Evolutionary conservation across 1,140 invertebrate genomes (phyloP).

Genomic region (Pollicipes pollicipes): DNA sequence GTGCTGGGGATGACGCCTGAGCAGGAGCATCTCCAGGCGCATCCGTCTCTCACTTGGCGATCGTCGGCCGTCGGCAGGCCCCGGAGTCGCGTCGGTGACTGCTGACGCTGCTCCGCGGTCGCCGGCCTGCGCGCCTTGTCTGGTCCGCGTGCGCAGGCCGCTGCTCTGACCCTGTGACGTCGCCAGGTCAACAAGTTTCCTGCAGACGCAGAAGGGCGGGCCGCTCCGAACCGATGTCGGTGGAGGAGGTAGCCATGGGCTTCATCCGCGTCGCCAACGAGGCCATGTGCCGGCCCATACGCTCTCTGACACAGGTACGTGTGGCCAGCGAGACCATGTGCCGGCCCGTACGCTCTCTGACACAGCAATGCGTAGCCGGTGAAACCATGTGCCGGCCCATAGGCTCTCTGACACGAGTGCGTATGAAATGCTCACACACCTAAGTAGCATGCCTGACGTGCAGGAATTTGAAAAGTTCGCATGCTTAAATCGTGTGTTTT

Average conservation of each 20-base stretch:
- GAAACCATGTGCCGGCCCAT: slow-evolving; percentile 98
- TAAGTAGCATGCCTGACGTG: no score
- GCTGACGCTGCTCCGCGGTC: no score
- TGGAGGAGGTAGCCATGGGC: slow-evolving; percentile 85
- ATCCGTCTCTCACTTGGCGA: no score
- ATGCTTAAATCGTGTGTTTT: no score
- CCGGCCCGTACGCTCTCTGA: no score
- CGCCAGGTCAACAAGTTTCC: slow-evolving; percentile 15
- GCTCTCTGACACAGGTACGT: slow-evolving; percentile 51
- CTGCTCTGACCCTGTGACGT: not conserved
- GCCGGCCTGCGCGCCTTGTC: no score
- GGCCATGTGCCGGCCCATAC: slow-evolving; percentile 94
- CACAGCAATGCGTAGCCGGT: slow-evolving; percentile 92
- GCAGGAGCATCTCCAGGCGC: no score
- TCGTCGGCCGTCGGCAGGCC: no score
- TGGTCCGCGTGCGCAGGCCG: not conserved
- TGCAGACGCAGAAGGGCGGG: slow-evolving; percentile 9
- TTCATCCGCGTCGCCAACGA: slow-evolving; percentile 96
- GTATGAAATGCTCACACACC: no score
- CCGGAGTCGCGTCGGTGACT: no score
- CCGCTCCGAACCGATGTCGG: slow-evolving; percentile 35
- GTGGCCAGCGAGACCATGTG: not conserved
- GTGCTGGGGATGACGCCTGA: no score
- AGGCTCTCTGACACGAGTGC: slow-evolving; percentile 51
- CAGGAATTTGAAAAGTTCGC: no score